Evolutionary conservation across 2,113 vertebrate species (phyloP).

Genomic region (Rhinolophus ferrumequinum): DNA sequence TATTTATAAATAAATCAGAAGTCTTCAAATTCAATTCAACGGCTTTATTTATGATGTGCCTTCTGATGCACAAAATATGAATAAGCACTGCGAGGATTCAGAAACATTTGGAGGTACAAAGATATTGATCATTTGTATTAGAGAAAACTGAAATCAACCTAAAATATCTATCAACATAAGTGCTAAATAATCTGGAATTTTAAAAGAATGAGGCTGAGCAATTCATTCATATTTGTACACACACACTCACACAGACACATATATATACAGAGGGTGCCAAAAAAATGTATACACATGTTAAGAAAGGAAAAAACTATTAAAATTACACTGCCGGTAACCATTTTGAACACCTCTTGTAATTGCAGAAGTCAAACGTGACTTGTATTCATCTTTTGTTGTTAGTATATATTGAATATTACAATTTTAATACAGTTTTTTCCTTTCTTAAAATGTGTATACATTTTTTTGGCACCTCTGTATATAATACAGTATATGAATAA

Average conservation of each 20-base stretch:
- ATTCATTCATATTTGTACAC: background rate
- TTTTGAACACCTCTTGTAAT: too few relatives aligned
- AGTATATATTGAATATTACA: too few relatives aligned
- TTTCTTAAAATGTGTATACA: too few relatives aligned
- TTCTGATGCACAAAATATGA: background rate
- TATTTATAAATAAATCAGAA: background rate
- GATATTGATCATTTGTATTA: background rate
- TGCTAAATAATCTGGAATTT: slow-evolving; percentile 11
- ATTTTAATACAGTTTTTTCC: too few relatives aligned
- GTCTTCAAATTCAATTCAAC: background rate
- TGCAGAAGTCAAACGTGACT: too few relatives aligned
- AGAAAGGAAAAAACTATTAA: too few relatives aligned
- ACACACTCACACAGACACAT: background rate
- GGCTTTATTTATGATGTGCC: background rate
- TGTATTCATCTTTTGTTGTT: too few relatives aligned
- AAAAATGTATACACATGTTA: too few relatives aligned
- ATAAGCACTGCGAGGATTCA: background rate
- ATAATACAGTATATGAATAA: background rate
- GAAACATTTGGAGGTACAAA: background rate
- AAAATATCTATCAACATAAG: background rate
- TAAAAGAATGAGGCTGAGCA: background rate
- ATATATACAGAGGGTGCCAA: too few relatives aligned
- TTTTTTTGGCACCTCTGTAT: too few relatives aligned
- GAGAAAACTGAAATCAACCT: background rate
- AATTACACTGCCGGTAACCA: too few relatives aligned